phyloP scores from a whole-genome alignment of 2,797 vertebrate species.

The Mycteria americana region DNA sequence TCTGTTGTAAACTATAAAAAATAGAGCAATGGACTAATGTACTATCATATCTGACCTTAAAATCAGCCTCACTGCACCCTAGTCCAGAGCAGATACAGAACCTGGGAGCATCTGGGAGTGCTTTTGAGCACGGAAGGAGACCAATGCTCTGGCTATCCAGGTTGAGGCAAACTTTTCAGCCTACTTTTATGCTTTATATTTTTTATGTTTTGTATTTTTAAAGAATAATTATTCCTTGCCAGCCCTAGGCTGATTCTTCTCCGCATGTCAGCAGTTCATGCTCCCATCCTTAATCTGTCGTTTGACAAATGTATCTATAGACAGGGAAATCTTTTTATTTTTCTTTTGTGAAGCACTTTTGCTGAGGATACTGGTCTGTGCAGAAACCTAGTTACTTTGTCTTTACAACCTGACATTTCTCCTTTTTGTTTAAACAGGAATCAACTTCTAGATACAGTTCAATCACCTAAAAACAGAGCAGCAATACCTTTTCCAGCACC shows the following conservation, averaged over 20 bases:
- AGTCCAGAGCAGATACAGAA: too few species aligned
- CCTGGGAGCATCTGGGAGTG: too few species aligned
- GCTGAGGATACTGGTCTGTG: neutral
- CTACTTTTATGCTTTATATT: neutral
- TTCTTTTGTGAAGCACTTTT: neutral
- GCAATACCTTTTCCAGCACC: neutral
- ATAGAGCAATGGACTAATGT: neutral
- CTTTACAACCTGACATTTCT: neutral
- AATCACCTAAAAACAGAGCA: neutral
- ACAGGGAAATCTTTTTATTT: neutral
- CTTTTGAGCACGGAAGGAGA: neutral
- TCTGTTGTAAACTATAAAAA: neutral
- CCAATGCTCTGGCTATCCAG: neutral
- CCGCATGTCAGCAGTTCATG: neutral
- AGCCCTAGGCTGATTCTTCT: neutral
- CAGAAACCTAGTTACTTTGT: neutral
- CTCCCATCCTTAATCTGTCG: neutral
- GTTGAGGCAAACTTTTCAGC: neutral
- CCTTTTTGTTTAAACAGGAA: constrained; percentile 42
- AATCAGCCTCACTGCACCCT: neutral
- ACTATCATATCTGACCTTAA: neutral
- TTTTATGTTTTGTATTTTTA: neutral
- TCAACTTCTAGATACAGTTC: neutral
- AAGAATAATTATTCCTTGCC: neutral
- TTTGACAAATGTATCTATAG: neutral